phyloP scores from a whole-genome alignment of 1,140 invertebrate species.

The Reticulitermes speratus region DNA sequence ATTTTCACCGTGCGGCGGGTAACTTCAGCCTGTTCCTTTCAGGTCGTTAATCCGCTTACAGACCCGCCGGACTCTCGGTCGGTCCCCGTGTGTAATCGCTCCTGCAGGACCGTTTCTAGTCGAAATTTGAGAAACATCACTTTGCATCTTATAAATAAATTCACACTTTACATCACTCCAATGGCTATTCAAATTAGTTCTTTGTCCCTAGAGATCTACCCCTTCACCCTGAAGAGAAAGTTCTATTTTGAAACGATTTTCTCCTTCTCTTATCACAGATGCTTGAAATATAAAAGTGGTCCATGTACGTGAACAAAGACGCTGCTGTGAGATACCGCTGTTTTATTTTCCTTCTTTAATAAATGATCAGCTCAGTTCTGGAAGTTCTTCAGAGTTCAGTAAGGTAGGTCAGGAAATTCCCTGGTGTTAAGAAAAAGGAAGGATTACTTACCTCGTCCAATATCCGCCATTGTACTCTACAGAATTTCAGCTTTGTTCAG shows the following conservation, averaged over 20 bases:
- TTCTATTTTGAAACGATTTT: neutral
- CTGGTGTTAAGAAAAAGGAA: too few species aligned
- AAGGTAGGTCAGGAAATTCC: too few species aligned
- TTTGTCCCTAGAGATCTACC: neutral
- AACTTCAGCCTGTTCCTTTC: neutral
- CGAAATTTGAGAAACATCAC: neutral
- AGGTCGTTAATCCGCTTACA: neutral
- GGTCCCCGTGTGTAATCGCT: neutral
- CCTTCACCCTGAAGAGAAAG: neutral
- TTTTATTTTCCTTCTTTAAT: too few species aligned
- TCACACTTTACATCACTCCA: constrained; percentile 6
- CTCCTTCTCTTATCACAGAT: neutral
- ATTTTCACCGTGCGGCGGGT: neutral
- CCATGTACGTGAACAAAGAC: neutral
- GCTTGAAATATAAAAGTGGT: neutral
- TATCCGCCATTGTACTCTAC: too few species aligned
- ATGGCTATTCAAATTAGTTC: constrained; percentile 19
- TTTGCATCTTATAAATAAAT: constrained; percentile 18
- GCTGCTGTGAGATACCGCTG: too few species aligned
- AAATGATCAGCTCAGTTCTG: too few species aligned
- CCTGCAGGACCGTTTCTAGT: neutral
- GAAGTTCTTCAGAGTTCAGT: too few species aligned
- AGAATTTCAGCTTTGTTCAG: too few species aligned
- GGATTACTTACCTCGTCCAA: too few species aligned
- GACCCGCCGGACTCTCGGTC: neutral